phyloP scores from a whole-genome alignment of 2,888 invertebrate genomes.

The Petrolisthes manimaculis region DNA sequence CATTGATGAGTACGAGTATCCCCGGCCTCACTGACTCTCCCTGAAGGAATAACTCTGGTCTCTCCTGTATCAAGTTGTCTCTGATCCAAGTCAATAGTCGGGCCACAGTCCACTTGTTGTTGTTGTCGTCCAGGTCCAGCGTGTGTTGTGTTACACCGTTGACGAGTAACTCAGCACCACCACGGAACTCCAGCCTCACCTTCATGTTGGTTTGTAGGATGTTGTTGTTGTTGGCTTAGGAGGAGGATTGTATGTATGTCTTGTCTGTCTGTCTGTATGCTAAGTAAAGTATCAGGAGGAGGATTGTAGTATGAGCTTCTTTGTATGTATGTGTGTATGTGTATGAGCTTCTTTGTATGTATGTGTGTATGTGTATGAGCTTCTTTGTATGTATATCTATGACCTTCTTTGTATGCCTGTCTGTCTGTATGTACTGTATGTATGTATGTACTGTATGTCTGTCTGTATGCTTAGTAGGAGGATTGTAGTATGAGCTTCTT shows the following conservation, averaged over 20 bases:
- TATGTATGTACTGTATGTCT: no score
- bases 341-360: no score
- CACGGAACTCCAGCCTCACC: constrained; percentile 74
- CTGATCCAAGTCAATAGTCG: constrained; percentile 85
- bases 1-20: constrained; percentile 93
- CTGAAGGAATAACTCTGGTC: constrained; percentile 78
- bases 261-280: no score
- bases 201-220: constrained; percentile 51
- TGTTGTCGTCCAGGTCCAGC: constrained; percentile 75
- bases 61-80: constrained; percentile 84
- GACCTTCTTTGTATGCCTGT: no score
- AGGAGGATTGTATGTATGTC: no score
- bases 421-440: no score
- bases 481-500: no score
- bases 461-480: no score
- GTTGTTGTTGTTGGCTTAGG: neutral
- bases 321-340: neutral
- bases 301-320: no score
- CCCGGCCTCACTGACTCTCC: constrained; percentile 78
- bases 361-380: no score
- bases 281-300: no score
- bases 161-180: constrained; percentile 92
- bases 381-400: no score
- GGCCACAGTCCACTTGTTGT: constrained; percentile 77
- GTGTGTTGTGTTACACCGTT: constrained; percentile 83